Evolutionary conservation across 2,888 invertebrate genomes (phyloP).

Genomic region (Sarcophaga caerulescens): DNA sequence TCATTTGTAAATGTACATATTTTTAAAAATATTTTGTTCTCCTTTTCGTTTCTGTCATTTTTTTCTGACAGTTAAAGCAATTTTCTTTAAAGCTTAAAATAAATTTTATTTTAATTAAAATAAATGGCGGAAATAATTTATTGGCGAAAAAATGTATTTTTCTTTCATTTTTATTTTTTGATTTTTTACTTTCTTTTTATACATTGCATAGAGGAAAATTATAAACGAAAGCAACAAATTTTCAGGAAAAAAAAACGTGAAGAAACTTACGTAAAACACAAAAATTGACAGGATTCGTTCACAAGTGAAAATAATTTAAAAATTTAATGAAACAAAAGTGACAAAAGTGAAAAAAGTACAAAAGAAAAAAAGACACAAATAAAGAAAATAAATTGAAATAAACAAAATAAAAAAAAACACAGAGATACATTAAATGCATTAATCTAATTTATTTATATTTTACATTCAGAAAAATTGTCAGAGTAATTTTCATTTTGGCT

Average conservation of each 20-base stretch:
- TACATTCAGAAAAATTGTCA: constrained; percentile 56
- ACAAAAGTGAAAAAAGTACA: too few species aligned
- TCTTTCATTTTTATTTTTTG: neutral
- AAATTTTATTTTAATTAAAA: constrained; percentile 63
- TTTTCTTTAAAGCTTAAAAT: constrained; percentile 61
- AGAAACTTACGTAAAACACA: constrained; percentile 45
- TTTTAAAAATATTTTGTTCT: constrained; percentile 34
- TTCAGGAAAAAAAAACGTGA: constrained; percentile 5
- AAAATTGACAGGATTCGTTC: constrained; percentile 48
- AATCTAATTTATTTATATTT: constrained; percentile 64
- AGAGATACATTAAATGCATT: constrained; percentile 43
- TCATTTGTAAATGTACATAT: constrained; percentile 30
- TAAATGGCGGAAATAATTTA: constrained; percentile 59
- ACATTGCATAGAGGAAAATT: constrained; percentile 6
- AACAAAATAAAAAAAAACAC: neutral
- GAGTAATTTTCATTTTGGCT: constrained; percentile 43
- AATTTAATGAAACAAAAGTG: constrained; percentile 32
- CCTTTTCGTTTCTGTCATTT: constrained; percentile 55
- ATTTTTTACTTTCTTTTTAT: constrained; percentile 10
- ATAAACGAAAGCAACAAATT: neutral
- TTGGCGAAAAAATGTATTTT: constrained; percentile 39
- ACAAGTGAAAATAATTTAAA: constrained; percentile 26
- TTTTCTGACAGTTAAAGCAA: constrained; percentile 63
- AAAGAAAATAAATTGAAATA: neutral
- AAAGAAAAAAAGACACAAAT: neutral